Conservation (phyloP, 2,113 vertebrate species). For the Cephalopholis sonnerati region DNA sequence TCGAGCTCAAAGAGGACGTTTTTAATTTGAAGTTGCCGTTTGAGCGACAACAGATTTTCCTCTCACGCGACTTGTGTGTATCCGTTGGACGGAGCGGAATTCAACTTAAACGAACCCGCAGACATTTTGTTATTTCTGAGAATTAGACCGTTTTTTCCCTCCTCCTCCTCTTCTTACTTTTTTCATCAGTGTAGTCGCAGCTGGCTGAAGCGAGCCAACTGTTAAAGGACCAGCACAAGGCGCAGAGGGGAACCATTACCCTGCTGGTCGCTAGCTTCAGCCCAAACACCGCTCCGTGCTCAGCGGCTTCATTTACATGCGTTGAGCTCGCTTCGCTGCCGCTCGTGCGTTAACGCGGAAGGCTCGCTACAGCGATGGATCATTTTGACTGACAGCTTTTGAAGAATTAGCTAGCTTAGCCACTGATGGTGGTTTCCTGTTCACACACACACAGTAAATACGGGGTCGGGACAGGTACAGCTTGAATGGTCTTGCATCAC, state of each 20-base stretch:
- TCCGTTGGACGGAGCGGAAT: conserved; percentile 39
- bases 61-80: conserved; percentile 34
- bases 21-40: conserved; percentile 12
- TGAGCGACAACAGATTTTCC: conserved; percentile 10
- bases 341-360: conserved; percentile 57
- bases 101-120: conserved; percentile 69
- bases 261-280: background rate
- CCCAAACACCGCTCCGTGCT: conserved; percentile 24
- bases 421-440: conserved; percentile 51
- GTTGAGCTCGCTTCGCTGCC: conserved; percentile 45
- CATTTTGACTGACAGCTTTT: conserved; percentile 78
- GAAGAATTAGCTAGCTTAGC: conserved; percentile 76
- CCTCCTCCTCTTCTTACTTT: conserved; percentile 3
- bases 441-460: conserved; percentile 41
- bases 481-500: conserved; percentile 32
- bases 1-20: conserved; percentile 10
- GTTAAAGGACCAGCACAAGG: conserved; percentile 10
- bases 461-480: conserved; percentile 37
- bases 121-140: conserved; percentile 77
- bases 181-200: conserved; percentile 19
- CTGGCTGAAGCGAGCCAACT: background rate
- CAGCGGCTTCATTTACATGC: conserved; percentile 40
- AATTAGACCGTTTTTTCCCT: conserved; percentile 20
- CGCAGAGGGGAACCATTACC: conserved; percentile 15
- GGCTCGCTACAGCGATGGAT: conserved; percentile 71